A percentile compares a stretch with the other conserved stretches of the same genome.
These are phyloP conservation scores for Pitangus sulphuratus DNA, from an alignment of 2,797 vertebrate species.

Conservation along the genomic window DNA sequence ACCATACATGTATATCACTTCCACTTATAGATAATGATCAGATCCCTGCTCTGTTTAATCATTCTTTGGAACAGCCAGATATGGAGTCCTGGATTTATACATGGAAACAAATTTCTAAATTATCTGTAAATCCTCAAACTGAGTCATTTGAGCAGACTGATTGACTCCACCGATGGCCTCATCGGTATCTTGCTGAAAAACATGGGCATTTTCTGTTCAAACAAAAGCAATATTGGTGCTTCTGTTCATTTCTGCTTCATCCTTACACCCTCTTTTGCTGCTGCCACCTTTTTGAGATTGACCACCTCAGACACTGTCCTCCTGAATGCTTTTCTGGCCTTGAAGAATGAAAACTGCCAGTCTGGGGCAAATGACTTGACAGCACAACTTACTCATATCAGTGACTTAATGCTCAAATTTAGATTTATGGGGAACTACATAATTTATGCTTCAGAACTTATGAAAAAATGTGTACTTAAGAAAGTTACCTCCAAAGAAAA, in stretches of 20 bases:
- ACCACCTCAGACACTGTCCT: not conserved
- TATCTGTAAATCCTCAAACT: not conserved
- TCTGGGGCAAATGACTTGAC: not conserved
- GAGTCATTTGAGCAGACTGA: not conserved
- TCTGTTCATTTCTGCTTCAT: not conserved
- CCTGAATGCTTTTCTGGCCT: not conserved
- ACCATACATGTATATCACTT: not conserved
- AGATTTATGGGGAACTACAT: not conserved
- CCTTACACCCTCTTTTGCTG: not conserved
- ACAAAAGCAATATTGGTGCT: not conserved
- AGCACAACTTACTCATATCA: not conserved
- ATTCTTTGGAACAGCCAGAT: not conserved
- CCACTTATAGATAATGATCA: not conserved
- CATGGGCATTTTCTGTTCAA: not conserved
- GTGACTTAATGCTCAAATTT: not conserved
- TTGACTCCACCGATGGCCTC: not conserved
- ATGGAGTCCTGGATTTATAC: not conserved
- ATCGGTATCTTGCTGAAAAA: not conserved
- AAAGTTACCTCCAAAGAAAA: not conserved
- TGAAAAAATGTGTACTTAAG: not conserved
- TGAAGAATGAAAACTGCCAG: not conserved
- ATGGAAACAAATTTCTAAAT: not conserved
- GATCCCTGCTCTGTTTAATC: not conserved
- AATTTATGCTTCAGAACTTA: not conserved
- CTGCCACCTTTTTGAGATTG: not conserved